Evolutionary conservation across 2,797 vertebrate genomes (phyloP).

Genomic region (Microctenopoma stevenorrisi): DNA sequence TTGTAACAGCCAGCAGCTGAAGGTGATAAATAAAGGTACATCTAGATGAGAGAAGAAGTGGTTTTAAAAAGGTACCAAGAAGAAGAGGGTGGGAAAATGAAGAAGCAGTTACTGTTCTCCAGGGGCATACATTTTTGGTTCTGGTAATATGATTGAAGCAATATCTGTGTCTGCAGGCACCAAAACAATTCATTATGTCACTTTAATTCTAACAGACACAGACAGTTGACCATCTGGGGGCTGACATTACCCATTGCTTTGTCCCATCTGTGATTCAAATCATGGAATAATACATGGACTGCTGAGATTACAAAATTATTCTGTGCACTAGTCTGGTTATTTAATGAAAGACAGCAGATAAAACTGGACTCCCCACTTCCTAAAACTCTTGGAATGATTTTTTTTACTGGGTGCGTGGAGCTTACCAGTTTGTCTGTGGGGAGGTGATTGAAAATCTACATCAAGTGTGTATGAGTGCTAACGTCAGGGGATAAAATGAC

Average conservation of each 20-base stretch:
- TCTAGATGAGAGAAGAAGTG: conserved; percentile 34
- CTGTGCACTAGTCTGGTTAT: background rate
- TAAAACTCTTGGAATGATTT: too few species aligned
- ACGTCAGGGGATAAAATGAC: too few species aligned
- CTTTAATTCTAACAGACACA: background rate
- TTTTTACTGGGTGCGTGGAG: too few species aligned
- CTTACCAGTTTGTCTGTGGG: too few species aligned
- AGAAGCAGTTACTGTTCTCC: conserved; percentile 6
- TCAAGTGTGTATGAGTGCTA: too few species aligned
- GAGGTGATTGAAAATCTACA: too few species aligned
- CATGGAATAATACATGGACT: background rate
- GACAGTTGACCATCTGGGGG: background rate
- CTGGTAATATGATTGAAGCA: background rate
- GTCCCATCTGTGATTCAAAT: background rate
- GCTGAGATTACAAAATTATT: background rate
- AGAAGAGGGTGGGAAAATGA: conserved; percentile 15
- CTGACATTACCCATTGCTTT: background rate
- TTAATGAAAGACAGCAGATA: background rate
- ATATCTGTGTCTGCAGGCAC: background rate
- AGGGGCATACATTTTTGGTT: background rate
- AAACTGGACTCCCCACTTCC: too few species aligned
- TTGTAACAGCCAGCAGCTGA: conserved; percentile 37
- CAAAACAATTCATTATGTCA: background rate
- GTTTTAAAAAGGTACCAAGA: conserved; percentile 30
- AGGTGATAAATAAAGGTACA: conserved; percentile 34